Conservation (phyloP, 2,888 invertebrate species). For the Branchinecta sandiegonensis region DNA sequence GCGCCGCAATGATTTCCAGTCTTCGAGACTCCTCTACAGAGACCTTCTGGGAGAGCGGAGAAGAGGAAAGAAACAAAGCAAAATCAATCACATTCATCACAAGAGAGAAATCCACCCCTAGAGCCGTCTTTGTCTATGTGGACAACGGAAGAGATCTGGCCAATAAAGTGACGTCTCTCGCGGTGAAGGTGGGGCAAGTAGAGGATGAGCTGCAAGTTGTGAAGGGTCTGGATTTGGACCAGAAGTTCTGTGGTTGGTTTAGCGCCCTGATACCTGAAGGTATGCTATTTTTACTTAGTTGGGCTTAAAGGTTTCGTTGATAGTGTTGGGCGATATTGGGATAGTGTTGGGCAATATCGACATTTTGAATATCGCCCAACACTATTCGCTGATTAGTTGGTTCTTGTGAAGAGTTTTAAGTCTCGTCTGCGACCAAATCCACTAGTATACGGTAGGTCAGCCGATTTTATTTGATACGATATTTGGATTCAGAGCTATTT, state of each 20-base stretch:
- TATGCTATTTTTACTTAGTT: slow-evolving; percentile 18
- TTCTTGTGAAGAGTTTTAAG: too few species aligned
- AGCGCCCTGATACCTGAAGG: slow-evolving; percentile 12
- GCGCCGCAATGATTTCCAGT: slow-evolving; percentile 84
- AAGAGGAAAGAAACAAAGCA: slow-evolving; percentile 53
- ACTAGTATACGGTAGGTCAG: too few species aligned
- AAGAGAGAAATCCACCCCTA: slow-evolving; percentile 41
- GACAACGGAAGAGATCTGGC: slow-evolving; percentile 86
- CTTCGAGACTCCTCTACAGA: slow-evolving; percentile 87
- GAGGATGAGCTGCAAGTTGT: slow-evolving; percentile 65
- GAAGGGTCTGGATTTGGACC: slow-evolving; percentile 68
- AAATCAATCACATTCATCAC: slow-evolving; percentile 19
- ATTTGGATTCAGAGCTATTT: too few species aligned
- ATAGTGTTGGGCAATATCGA: too few species aligned
- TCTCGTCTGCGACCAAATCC: too few species aligned
- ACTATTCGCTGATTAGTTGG: too few species aligned
- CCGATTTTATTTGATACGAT: too few species aligned
- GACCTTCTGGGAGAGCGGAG: slow-evolving; percentile 98
- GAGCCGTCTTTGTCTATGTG: slow-evolving; percentile 69
- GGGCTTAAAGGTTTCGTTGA: too few species aligned
- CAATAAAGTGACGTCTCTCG: slow-evolving; percentile 70
- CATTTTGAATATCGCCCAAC: too few species aligned
- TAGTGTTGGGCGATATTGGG: too few species aligned
- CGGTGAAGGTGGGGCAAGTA: slow-evolving; percentile 69
- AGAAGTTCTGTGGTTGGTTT: slow-evolving; percentile 75